phyloP scores from a whole-genome alignment of 2,888 invertebrate species.

The Cephonodes hylas region DNA sequence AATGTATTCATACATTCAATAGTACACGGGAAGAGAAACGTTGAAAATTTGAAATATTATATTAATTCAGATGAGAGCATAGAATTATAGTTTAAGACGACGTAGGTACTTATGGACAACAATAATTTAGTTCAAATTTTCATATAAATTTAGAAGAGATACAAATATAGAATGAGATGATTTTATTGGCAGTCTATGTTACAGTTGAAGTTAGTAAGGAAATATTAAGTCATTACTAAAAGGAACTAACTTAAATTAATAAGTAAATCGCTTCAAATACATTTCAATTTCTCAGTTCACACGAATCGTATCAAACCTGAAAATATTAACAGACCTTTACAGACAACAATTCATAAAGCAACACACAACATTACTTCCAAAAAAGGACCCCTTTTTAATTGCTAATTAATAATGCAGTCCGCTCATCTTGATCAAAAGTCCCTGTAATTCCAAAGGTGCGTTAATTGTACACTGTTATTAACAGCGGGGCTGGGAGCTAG shows the following conservation, averaged over 20 bases:
- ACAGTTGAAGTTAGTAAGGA: too few species aligned
- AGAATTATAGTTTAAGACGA: background rate
- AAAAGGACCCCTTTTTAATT: slow-evolving; percentile 8
- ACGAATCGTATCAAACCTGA: too few species aligned
- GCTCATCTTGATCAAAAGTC: slow-evolving; percentile 6
- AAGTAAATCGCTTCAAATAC: too few species aligned
- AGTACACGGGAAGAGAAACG: background rate
- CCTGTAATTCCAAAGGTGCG: slow-evolving; percentile 10
- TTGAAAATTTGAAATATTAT: too few species aligned
- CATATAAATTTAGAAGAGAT: too few species aligned
- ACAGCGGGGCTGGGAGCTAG: background rate
- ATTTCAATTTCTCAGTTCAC: too few species aligned
- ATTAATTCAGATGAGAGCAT: background rate
- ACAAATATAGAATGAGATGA: too few species aligned
- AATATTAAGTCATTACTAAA: too few species aligned
- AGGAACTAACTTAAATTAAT: too few species aligned
- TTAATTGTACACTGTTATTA: slow-evolving; percentile 15
- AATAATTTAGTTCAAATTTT: too few species aligned
- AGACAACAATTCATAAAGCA: background rate
- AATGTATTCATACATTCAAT: background rate
- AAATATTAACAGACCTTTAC: background rate
- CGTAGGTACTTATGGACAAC: too few species aligned
- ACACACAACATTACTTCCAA: background rate
- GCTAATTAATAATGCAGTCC: slow-evolving; percentile 13
- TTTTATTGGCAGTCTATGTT: too few species aligned